Base-by-base conservation (phyloP, 2,113 vertebrate species). In the Hypanus sabinus region DNA sequence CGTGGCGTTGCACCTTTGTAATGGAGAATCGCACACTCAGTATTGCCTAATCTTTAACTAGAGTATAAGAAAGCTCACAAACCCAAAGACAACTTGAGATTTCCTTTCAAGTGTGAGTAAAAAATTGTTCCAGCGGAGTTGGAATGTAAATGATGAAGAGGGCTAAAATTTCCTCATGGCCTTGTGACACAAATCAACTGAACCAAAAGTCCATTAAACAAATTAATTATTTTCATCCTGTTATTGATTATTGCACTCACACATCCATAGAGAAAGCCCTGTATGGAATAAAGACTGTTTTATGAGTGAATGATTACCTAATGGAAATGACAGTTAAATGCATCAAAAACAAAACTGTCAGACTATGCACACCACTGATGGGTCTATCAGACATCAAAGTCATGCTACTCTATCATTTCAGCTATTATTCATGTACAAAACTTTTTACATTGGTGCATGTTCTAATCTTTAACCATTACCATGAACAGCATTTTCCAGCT, bases 141-240 rank as follows among this genome's bases (percentile, higher is more conserved):
- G 94, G 93, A 94, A 95, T 95, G 95, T 92, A 94, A 97, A 96
- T 94, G 95, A 95, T 94, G 85, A 95, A 95, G 94, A 71, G 94
- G 96, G 95, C 90, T 94, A 95, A 94, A 95, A 96, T 76, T 88
- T 94, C 8, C 95, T 87, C 94, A 22, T 95, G 95, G 95, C 94
- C 94, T 94, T 95, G 94, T 94, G 95, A 96, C 96, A 96, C 95
- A 95, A 95, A 95, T 96, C 95, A 96, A 95, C 95, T 95, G 95
- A 97, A 94, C 94, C 95, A 97, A 95, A 97, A 96, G 96, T 95
- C 95, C 94, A 95, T 96, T 96, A 96, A 97, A 95, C 95, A 94
- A 96, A 97, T 97, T 96, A 96, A 96, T 95, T 97, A 97, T 97
- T 94, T 95, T 94, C 94, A 95, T 96, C 94, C 95, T 95, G 94